Base-by-base conservation (phyloP, 2,113 vertebrate genomes). In the Harpagus bidentatus region DNA sequence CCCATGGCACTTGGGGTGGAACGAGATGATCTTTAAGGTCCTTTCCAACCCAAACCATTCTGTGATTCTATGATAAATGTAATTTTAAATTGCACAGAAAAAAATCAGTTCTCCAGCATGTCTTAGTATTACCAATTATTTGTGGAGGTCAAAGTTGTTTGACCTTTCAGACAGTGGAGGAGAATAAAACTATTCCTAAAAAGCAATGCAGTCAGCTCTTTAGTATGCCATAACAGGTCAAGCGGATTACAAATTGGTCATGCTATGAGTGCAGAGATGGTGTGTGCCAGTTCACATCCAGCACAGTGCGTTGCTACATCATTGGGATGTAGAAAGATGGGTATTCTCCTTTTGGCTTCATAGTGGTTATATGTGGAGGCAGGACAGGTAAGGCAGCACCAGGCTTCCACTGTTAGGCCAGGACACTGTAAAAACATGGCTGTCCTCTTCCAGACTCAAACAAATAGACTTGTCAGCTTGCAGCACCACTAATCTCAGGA, bases 271-370 rank as follows among this genome's bases (percentile, higher is more conserved):
- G 25, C 42, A 81, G 63, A 50, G 77, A 11, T 12, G 9, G 6
- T 36, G 22, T 20, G 43, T 59, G 22, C 11, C 43, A 34, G 43
- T 61, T 56, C 48, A 21, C 14, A 59, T 31, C 29, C 84, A n/a
- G 4, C 40, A 7, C 0, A 0, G 12, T 2, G 2, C 26, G 5
- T 10, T 42, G 11, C 18, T 78, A 11, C 17, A 15, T 17, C 6
- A 3, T 5, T 45, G 38, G 26, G 6, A 34, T 6, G 26, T 7
- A 32, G 47, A 48, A 48, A 48, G 26, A 43, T 13, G 16, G 2
- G 3, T 7, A 16, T 5, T 34, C 21, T 65, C 10, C 7, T 82
- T 69, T 45, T 74, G 18, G 14, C 7, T 66, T 52, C 69, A 43
- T n/a, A 48, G 32, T 8, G 21, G 11, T 50, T 70, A 11, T n/a